Evolutionary conservation across 2,113 vertebrate species (phyloP), one percentile per base, ranked within the genome.

Genomic region (Notechis scutatus): DNA sequence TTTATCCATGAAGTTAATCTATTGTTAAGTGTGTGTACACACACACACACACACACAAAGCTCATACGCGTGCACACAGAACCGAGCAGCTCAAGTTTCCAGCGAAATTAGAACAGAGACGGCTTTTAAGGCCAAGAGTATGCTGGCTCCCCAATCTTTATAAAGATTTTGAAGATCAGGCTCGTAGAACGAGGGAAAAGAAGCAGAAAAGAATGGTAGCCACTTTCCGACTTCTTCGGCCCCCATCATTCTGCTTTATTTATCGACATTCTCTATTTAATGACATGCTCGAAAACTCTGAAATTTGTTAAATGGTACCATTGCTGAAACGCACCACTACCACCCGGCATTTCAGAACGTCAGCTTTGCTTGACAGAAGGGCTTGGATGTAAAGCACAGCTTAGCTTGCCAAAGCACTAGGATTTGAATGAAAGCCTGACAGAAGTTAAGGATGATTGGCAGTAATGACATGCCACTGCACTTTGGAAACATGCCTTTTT

Each of bases 1-100:
- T 98, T 98, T 97, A 97, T 96, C 98, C 97, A 97, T 96, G 97
- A 97, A 97, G 97, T 96, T 97, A 97, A 97, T 97, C 97, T 93
- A 96, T 97, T 98, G 98, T 95, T 96, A 98, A 97, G 98, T 92
- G 93, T 94, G 96, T 93, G 55, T 24, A 34, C 5, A 39, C 21
- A 2, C 8, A 50, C 50, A 50, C 50, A 52, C 50, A 52, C 50
- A 52, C 54, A 34, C 29, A 7, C 87, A 56, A 93, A 8, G n/a
- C 64, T 69, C 2, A 1, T 34, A 69, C 14, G 15, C 4, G 2
- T 69, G 64, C 91, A 96, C 93, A 95, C 64, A 54, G 93, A 95
- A 92, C 50, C 0, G 34, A 95, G 39, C 92, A 91, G 92, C 93
- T 93, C 92, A 61, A 50, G 93, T 64, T 0, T 69, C 92, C 0